Evolutionary conservation across 2,888 invertebrate genomes (phyloP).

Genomic region (Deroplatys truncata): DNA sequence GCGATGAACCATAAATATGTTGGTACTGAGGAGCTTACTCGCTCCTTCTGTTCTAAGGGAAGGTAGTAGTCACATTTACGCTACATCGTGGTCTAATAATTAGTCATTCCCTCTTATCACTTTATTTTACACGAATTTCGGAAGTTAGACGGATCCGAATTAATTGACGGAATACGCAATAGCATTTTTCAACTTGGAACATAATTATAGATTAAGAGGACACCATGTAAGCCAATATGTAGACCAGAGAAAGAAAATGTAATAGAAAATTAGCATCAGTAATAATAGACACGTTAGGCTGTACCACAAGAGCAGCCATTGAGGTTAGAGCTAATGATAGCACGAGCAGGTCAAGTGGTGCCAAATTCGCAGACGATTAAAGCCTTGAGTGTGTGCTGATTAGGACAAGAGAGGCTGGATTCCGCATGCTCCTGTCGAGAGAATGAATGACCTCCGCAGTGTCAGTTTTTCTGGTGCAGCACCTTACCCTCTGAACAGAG

Average conservation of each 20-base stretch:
- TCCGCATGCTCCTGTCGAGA: neutral
- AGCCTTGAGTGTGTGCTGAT: neutral
- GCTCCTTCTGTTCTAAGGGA: no score
- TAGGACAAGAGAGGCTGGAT: neutral
- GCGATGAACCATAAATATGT: no score
- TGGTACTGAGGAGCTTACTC: no score
- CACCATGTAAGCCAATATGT: no score
- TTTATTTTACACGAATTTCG: no score
- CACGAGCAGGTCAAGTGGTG: neutral
- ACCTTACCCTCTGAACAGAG: neutral
- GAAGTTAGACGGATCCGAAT: no score
- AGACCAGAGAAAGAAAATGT: neutral
- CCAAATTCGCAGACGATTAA: neutral
- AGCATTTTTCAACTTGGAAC: no score
- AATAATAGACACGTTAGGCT: neutral
- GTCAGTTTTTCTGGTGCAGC: neutral
- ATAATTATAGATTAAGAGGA: no score
- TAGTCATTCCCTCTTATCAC: no score
- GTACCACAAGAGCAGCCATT: neutral
- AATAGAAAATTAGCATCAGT: neutral
- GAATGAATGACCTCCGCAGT: slow-evolving; percentile 2
- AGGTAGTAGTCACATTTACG: no score
- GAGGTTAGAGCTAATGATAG: neutral
- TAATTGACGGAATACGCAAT: no score
- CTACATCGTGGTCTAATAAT: no score